Evolutionary conservation across 2,888 invertebrate genomes (phyloP).

Genomic region (Baronia brevicornis): DNA sequence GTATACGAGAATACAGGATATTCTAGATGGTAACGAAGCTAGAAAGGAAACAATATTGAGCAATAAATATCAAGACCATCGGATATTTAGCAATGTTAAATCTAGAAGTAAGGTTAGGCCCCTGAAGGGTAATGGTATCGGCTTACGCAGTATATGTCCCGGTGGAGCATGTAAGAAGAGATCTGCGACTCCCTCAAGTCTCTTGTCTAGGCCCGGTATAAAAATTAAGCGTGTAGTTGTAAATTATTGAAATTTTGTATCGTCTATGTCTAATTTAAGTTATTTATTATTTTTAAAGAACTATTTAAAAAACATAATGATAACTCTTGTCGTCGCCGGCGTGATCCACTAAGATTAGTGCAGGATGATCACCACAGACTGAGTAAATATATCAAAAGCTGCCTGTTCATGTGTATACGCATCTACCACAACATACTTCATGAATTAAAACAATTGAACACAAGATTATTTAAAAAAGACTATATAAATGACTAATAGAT

Average conservation of each 20-base stretch:
- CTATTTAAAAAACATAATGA: too few species aligned
- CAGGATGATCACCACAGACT: too few species aligned
- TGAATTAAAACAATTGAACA: too few species aligned
- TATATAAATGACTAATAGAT: too few species aligned
- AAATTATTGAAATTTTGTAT: constrained; percentile 20
- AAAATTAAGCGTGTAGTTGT: constrained; percentile 38
- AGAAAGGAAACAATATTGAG: constrained; percentile 35
- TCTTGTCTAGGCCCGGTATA: constrained; percentile 42
- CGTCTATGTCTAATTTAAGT: background rate
- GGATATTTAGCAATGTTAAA: constrained; percentile 16
- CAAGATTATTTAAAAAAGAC: too few species aligned
- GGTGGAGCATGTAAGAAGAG: constrained; percentile 46
- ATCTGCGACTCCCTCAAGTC: constrained; percentile 27
- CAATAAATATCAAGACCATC: constrained; percentile 6
- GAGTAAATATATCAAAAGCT: too few species aligned
- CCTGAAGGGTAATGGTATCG: constrained; percentile 31
- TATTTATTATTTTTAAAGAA: constrained; percentile 7
- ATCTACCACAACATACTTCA: too few species aligned
- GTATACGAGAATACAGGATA: constrained; percentile 20
- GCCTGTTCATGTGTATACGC: too few species aligned
- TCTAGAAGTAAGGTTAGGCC: constrained; percentile 29
- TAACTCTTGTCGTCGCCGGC: too few species aligned
- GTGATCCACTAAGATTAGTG: too few species aligned
- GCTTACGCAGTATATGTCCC: constrained; percentile 29
- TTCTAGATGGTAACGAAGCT: constrained; percentile 26